These are phyloP conservation scores for Dryomyza anilis DNA, from an alignment of 2,888 invertebrate species.

Conservation along the genomic window DNA sequence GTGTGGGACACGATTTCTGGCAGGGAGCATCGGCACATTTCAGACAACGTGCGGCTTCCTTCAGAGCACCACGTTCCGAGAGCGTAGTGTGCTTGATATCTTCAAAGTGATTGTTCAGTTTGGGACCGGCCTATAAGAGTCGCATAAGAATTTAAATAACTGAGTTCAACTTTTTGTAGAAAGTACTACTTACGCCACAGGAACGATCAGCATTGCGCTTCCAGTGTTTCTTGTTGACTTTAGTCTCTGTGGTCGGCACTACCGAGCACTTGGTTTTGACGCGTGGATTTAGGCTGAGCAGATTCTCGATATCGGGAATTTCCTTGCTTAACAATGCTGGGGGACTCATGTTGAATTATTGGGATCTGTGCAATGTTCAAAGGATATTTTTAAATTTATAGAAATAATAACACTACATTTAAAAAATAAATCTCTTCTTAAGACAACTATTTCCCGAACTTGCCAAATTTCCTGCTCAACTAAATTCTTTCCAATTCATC, in stretches of 20 bases:
- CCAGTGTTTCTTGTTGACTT: constrained; percentile 90
- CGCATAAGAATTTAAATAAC: not conserved
- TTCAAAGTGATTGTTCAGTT: constrained; percentile 86
- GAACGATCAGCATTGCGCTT: constrained; percentile 88
- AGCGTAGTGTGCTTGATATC: constrained; percentile 97
- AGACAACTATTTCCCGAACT: too few relatives aligned
- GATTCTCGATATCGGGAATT: constrained; percentile 83
- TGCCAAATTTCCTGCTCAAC: too few relatives aligned
- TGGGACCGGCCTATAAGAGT: constrained; percentile 64
- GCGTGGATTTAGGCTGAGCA: constrained; percentile 84
- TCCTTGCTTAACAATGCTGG: constrained; percentile 70
- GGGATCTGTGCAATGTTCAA: not conserved
- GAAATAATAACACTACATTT: too few relatives aligned
- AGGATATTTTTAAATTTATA: too few relatives aligned
- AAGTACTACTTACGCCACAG: constrained; percentile 73
- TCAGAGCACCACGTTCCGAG: constrained; percentile 91
- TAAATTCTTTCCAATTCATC: too few relatives aligned
- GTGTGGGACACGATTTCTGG: constrained; percentile 98
- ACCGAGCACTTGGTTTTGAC: constrained; percentile 76
- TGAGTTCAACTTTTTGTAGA: not conserved
- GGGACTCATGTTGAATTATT: constrained; percentile 52
- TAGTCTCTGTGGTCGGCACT: constrained; percentile 84
- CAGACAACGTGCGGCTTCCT: constrained; percentile 85
- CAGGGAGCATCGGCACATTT: constrained; percentile 97
- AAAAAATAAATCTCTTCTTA: too few relatives aligned